phyloP scores from a whole-genome alignment of 2,797 vertebrate genomes.

The Psittacula derbiana region DNA sequence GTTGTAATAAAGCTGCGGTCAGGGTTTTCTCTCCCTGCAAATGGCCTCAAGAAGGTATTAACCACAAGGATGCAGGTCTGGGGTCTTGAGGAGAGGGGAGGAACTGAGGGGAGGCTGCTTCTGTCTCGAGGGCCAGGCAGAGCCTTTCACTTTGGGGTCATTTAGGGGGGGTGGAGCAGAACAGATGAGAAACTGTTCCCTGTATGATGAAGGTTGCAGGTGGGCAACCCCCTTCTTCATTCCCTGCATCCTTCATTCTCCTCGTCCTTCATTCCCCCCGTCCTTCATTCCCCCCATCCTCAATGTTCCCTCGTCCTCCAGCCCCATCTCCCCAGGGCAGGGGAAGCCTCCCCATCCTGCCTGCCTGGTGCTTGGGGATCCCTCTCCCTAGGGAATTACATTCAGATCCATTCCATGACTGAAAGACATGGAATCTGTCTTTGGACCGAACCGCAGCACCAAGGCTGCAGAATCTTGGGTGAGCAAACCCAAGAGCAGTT shows the following conservation, averaged over 20 bases:
- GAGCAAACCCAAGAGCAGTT: background rate
- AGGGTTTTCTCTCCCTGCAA: background rate
- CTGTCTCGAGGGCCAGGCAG: background rate
- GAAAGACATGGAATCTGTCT: background rate
- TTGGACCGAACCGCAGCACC: fast-evolving
- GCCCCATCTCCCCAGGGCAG: background rate
- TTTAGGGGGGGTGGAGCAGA: background rate
- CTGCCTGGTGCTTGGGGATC: background rate
- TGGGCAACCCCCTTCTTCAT: background rate
- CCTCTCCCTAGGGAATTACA: fast-evolving
- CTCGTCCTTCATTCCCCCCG: background rate
- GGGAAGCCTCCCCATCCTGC: background rate
- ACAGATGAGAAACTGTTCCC: background rate
- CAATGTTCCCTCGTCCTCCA: background rate
- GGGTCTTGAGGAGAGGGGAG: fast-evolving
- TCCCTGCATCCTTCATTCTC: no score
- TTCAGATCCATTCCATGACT: background rate
- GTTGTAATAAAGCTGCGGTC: background rate
- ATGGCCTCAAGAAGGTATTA: background rate
- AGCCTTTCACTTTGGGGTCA: background rate
- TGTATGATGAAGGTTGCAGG: background rate
- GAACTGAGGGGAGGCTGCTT: background rate
- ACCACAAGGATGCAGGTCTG: background rate
- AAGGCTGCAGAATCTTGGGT: background rate
- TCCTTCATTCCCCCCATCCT: background rate